phyloP scores from a whole-genome alignment of 2,113 vertebrate species.

The Lucifuga dentata region DNA sequence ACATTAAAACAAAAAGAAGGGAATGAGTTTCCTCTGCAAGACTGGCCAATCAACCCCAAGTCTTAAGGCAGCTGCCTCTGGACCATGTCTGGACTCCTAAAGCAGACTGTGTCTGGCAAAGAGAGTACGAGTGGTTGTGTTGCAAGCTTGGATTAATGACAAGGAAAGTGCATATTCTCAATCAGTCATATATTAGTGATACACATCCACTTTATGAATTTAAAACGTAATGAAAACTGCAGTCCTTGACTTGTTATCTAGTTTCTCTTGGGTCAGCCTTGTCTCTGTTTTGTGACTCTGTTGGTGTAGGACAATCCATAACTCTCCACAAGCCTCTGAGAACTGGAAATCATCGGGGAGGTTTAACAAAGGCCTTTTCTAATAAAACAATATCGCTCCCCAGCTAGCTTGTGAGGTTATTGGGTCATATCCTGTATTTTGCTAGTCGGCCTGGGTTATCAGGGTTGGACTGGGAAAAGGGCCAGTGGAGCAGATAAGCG shows the following conservation, averaged over 20 bases:
- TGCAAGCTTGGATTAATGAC: conserved; percentile 28
- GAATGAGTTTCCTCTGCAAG: conserved; percentile 57
- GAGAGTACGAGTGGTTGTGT: not conserved
- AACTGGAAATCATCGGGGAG: conserved; percentile 32
- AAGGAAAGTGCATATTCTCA: not conserved
- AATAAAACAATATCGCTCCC: conserved; percentile 70
- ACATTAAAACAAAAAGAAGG: conserved; percentile 29
- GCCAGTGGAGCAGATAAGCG: conserved; percentile 67
- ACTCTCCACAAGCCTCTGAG: conserved; percentile 12
- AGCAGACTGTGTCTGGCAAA: conserved; percentile 26
- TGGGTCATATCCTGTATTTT: conserved; percentile 81
- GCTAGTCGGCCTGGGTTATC: conserved; percentile 74
- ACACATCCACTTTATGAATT: conserved; percentile 1
- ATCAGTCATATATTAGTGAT: not conserved
- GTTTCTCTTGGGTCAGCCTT: conserved; percentile 27
- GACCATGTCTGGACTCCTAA: conserved; percentile 33
- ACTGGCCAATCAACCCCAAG: conserved; percentile 56
- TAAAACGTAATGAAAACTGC: conserved; percentile 33
- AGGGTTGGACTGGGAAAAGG: conserved; percentile 72
- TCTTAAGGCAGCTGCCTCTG: conserved; percentile 22
- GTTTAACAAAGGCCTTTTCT: conserved; percentile 51
- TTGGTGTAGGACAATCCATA: too few species aligned
- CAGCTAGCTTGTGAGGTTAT: conserved; percentile 65
- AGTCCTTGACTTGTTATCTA: conserved; percentile 10
- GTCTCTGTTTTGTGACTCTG: not conserved